Base-by-base conservation (phyloP, 2,113 vertebrate species). In the Mormoops blainvillei region DNA sequence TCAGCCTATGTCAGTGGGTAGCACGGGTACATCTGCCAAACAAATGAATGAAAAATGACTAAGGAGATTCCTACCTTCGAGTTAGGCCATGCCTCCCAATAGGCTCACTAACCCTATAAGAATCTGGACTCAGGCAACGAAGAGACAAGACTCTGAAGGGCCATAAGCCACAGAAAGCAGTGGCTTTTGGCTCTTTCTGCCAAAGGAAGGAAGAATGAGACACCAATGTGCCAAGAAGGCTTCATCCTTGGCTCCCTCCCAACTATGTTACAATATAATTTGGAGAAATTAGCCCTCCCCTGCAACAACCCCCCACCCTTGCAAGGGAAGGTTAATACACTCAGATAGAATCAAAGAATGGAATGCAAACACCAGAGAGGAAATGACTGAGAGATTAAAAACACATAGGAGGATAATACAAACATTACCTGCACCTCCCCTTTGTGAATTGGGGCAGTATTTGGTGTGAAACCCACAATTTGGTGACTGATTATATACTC, bases 361-460 rank as follows among this genome's bases (percentile, higher is more conserved):
- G 54, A 85, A 96, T n/a, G 76, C 65, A 96, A 95, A 95, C 63
- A 94, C 82, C 67, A 7, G 0, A 89, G 50, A 93, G 93, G 78
- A 97, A 96, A 94, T 74, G 52, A 82, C 77, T 22, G 28, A 31
- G 71, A 71, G 80, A 82, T 96, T 96, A 92, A 92, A 93, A 82
- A 77, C 48, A 93, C 68, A 45, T 20, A 12, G 28, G 50, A 88
- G 36, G 70, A 80, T 65, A 80, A 94, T 36, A 76, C 65, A 95
- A 91, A 68, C 84, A 93, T 88, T 81, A 92, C 45, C 90, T 63
- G n/a, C 65, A 52, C 82, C 67, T 88, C 58, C 43, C 73, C 92
- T 80, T n/a, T 77, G 61, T 86, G 85, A 91, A 88, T 31, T 56
- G 45, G 61, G 81, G 33, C 67, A 41, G 20, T 43, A 38, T 67